A percentile compares a stretch with the other conserved stretches of the same genome.
Evolutionary conservation across 2,113 vertebrate genomes (phyloP).

Genomic region (Choloepus hoffmanni): DNA sequence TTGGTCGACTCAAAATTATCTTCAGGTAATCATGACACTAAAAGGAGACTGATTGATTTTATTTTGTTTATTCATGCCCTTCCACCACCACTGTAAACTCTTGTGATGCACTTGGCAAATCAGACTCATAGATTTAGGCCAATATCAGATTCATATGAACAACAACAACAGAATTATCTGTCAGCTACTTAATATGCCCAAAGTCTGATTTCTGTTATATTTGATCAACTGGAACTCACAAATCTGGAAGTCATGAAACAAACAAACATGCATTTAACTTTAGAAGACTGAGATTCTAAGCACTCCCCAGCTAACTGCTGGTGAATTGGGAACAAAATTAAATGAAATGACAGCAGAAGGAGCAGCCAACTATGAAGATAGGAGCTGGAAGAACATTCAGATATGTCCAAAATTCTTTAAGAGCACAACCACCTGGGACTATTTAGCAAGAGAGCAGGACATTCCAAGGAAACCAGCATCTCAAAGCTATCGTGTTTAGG

Average conservation of each 20-base stretch:
- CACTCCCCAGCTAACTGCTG: not conserved
- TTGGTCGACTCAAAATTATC: not conserved
- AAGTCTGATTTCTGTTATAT: not conserved
- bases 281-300: not conserved
- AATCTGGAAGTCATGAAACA: not conserved
- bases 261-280: not conserved
- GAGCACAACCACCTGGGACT: too few species aligned
- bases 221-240: not conserved
- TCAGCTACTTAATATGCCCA: not conserved
- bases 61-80: not conserved
- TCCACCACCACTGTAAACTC: not conserved
- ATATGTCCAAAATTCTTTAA: accelerated
- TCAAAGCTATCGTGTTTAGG: not conserved
- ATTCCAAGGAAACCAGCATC: not conserved
- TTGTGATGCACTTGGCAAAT: not conserved
- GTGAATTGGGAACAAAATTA: not conserved
- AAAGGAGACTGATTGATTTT: not conserved
- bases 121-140: not conserved
- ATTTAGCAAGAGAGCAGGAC: not conserved
- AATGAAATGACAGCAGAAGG: not conserved
- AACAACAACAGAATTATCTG: not conserved
- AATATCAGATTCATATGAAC: not conserved
- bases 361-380: too few species aligned
- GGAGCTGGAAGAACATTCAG: accelerated
- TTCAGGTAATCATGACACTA: not conserved